Evolutionary conservation across 2,113 vertebrate species (phyloP), one percentile per base, ranked within the genome.

Genomic region (Girardinichthys multiradiatus): DNA sequence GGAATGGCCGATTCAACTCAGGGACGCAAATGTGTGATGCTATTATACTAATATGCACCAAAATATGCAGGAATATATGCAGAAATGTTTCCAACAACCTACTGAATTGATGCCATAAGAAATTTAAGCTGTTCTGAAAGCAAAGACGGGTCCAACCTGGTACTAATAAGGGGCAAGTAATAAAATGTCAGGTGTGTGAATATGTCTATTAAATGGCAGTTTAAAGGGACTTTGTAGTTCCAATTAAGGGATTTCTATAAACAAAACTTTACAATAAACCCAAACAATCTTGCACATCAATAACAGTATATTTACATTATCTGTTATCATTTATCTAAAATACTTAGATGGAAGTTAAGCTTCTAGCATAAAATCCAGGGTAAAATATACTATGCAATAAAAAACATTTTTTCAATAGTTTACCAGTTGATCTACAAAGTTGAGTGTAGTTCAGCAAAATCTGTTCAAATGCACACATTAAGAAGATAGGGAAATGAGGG

Each of bases 401-500:
- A 77, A 69, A 77, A 79, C 67, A 15, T 63, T 68, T 51, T 65
- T 66, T 72, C 75, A 57, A 67, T 70, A 81, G 42, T 72, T 73
- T 70, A 74, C 68, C 75, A 76, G 72, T 68, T 80, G 74, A 61
- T 77, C 37, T 71, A n/a, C 12, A 31, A 71, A 83, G 81, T 59
- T 51, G 66, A 76, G 65, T 80, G 86, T 85, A 84, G 81, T 65
- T 91, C 86, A 89, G 87, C 83, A 90, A 63, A 88, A 89, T 84
- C 74, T 62, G 86, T 83, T 90, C 74, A 83, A 89, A 88, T 81
- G 82, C 76, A 68, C 70, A 79, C 81, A 81, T 67, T 66, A 70
- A 73, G 74, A n/a, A 54, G 48, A 54, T 5, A 54, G 48, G 48
- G 19, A 66, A 68, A 27, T 57, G 64, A 54, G 70, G 57, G 17